Conservation (phyloP, 2,113 vertebrate species). For the Glaucomys volans region DNA sequence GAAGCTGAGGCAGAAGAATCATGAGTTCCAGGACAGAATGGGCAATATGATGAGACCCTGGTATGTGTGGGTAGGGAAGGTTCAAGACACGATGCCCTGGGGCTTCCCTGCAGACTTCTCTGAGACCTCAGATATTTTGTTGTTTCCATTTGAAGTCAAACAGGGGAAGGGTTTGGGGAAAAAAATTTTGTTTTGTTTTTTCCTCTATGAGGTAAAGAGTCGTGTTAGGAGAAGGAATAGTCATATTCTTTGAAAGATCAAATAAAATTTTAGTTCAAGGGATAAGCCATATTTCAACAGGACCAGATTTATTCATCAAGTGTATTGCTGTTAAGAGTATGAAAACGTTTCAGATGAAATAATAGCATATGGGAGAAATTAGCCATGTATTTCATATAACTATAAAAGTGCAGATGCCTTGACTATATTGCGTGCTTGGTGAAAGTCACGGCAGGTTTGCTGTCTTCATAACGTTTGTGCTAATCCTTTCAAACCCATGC, state of each 20-base stretch:
- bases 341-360: slow-evolving; percentile 42
- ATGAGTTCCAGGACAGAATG: background rate
- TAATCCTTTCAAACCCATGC: background rate
- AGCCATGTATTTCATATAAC: background rate
- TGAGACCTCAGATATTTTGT: background rate
- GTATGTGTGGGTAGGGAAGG: background rate
- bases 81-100: background rate
- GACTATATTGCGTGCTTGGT: background rate
- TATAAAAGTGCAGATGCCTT: background rate
- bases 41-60: background rate
- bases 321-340: background rate
- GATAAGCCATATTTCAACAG: background rate
- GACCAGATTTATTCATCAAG: slow-evolving; percentile 1
- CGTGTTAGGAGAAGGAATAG: background rate
- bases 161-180: background rate
- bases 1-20: background rate
- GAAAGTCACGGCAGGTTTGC: background rate
- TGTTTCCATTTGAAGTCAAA: slow-evolving; percentile 33
- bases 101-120: background rate
- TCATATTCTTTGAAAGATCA: slow-evolving; percentile 23
- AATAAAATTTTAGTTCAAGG: slow-evolving; percentile 40
- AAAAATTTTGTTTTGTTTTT: background rate
- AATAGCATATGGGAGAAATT: slow-evolving; percentile 23
- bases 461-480: background rate
- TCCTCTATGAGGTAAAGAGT: background rate